A percentile compares a stretch with the other conserved stretches of the same genome.
Evolutionary conservation across 2,797 vertebrate species (phyloP).

Genomic region (Rallus crepitans): DNA sequence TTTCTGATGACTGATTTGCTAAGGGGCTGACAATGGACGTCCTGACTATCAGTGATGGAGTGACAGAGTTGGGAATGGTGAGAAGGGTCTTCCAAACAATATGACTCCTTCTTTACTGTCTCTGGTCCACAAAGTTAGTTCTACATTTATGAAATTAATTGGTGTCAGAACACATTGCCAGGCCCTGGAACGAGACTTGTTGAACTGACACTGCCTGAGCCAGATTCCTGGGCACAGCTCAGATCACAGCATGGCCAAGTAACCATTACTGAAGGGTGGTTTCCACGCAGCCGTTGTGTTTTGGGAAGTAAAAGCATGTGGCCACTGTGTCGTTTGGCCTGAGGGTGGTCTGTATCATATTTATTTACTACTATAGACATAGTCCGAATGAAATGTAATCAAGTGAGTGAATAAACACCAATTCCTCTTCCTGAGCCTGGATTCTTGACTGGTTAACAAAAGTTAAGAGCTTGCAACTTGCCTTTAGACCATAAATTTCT

Average conservation of each 20-base stretch:
- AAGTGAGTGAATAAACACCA: neutral
- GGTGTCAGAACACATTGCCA: neutral
- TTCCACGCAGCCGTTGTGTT: accelerated
- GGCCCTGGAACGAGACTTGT: neutral
- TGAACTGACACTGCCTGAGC: neutral
- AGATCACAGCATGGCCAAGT: neutral
- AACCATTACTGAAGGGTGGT: neutral
- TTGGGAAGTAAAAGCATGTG: neutral
- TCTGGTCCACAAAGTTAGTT: neutral
- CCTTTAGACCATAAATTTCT: neutral
- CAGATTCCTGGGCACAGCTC: neutral
- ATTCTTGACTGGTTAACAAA: neutral
- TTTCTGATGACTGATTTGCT: neutral
- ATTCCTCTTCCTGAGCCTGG: neutral
- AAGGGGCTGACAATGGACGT: neutral
- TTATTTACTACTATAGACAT: neutral
- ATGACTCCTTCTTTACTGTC: neutral
- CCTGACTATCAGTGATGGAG: neutral
- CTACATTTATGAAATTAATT: neutral
- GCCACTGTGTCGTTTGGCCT: neutral
- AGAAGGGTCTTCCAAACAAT: neutral
- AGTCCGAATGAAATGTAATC: neutral
- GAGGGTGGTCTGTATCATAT: neutral
- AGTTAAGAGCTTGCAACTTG: neutral
- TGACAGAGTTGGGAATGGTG: neutral